Conservation (phyloP, 2,797 vertebrate genomes). For the Strix occidentalis region DNA sequence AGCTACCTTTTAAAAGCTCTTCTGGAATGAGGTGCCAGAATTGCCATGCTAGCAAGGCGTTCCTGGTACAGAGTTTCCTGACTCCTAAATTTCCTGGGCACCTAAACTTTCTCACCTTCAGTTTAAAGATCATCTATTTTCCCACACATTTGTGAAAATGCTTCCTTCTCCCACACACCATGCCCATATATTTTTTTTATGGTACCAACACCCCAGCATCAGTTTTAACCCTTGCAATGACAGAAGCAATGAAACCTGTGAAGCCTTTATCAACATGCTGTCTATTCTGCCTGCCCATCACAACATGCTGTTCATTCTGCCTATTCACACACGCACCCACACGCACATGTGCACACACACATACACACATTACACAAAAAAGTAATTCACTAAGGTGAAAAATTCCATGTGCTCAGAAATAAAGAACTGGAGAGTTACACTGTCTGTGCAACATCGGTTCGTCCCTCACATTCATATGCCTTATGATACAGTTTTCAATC, state of each 20-base stretch:
- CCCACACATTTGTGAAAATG: background rate
- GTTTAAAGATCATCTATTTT: background rate
- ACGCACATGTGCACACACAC: fast-evolving
- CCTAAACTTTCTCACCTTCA: background rate
- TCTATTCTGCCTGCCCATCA: background rate
- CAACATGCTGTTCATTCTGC: background rate
- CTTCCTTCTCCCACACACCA: background rate
- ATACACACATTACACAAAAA: background rate
- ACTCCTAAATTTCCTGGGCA: background rate
- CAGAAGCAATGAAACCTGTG: background rate
- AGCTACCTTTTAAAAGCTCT: background rate
- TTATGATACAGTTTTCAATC: background rate
- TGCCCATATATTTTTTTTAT: background rate
- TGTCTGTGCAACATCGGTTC: background rate
- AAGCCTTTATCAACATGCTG: background rate
- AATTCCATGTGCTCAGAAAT: background rate
- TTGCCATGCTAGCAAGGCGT: background rate
- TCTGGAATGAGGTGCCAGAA: background rate
- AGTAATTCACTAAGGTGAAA: background rate
- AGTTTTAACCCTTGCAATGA: background rate
- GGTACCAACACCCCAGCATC: background rate
- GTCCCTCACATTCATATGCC: background rate
- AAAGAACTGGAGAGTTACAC: background rate
- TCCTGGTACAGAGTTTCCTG: background rate
- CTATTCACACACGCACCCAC: fast-evolving